phyloP scores from a whole-genome alignment of 1,140 invertebrate species.

The Sitodiplosis mosellana region DNA sequence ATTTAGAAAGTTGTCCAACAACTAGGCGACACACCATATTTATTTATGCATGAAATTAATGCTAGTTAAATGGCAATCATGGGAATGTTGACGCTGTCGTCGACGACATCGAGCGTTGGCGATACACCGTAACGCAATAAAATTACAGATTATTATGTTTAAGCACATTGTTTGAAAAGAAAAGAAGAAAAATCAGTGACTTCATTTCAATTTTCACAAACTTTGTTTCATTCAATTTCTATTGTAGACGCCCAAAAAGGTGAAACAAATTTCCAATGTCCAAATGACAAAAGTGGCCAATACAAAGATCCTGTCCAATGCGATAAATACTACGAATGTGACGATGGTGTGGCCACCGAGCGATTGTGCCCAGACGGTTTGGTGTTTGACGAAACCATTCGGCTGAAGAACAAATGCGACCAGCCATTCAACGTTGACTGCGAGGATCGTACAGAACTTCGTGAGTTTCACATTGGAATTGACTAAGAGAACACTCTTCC shows the following conservation, averaged over 20 bases:
- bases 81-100: too few relatives aligned
- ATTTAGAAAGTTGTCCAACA: too few relatives aligned
- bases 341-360: conserved; percentile 46
- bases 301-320: conserved; percentile 62
- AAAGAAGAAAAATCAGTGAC: too few relatives aligned
- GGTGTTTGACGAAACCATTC: conserved; percentile 65
- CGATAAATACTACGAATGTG: conserved; percentile 70
- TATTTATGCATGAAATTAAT: too few relatives aligned
- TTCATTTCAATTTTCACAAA: conserved; percentile 1
- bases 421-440: conserved; percentile 81
- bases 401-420: conserved; percentile 76
- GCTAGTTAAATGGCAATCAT: too few relatives aligned
- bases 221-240: conserved; percentile 5
- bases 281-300: conserved; percentile 49
- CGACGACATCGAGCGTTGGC: neutral
- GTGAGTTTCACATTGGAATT: conserved; percentile 38
- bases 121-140: neutral
- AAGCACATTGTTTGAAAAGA: neutral
- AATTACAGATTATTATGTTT: neutral
- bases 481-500: neutral
- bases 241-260: conserved; percentile 34
- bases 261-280: conserved; percentile 40
- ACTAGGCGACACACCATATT: too few relatives aligned
- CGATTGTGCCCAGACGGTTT: conserved; percentile 72
- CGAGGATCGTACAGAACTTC: conserved; percentile 61